These are phyloP conservation scores for Heliconius nattereri DNA, from an alignment of 1,140 invertebrate genomes.

Conservation along the genomic window DNA sequence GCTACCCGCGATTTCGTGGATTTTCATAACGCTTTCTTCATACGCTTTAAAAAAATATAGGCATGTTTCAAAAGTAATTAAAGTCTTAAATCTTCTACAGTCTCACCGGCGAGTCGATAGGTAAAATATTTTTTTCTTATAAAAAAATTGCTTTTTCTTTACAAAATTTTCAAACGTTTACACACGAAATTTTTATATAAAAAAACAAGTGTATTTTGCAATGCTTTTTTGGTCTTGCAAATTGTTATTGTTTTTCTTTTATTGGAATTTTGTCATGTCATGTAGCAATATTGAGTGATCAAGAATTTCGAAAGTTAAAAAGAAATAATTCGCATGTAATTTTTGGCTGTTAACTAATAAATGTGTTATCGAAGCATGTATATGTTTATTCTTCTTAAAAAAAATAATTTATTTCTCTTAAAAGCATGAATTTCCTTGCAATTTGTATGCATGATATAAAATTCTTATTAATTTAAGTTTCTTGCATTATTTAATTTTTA, in stretches of 20 bases:
- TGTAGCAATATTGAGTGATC: slow-evolving; percentile 66
- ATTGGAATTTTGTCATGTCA: slow-evolving; percentile 46
- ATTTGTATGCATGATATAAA: background rate
- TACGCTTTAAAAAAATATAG: slow-evolving; percentile 39
- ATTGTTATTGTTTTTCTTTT: slow-evolving; percentile 27
- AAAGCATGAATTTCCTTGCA: slow-evolving; percentile 21
- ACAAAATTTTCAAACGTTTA: background rate
- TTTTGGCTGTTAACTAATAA: slow-evolving; percentile 6
- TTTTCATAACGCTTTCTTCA: slow-evolving; percentile 34
- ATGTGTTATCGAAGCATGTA: slow-evolving; percentile 36
- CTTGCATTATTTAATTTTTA: background rate
- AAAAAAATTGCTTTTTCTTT: slow-evolving; percentile 35
- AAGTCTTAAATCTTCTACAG: slow-evolving; percentile 50
- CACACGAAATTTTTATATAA: slow-evolving; percentile 19
- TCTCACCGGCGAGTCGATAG: slow-evolving; percentile 58
- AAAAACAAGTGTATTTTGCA: slow-evolving; percentile 45
- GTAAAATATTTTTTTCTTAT: slow-evolving; percentile 47
- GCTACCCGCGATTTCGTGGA: background rate
- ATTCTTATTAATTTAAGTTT: background rate
- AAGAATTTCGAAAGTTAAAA: slow-evolving; percentile 47
- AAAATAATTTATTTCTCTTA: background rate
- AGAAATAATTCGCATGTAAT: slow-evolving; percentile 28
- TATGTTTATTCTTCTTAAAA: slow-evolving; percentile 32
- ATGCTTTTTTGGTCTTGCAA: slow-evolving; percentile 46
- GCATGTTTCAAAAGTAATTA: slow-evolving; percentile 45